A percentile compares a stretch with the other conserved stretches of the same genome.
Conservation (phyloP, 2,888 invertebrate species). For the Mechanitis mazaeus region DNA sequence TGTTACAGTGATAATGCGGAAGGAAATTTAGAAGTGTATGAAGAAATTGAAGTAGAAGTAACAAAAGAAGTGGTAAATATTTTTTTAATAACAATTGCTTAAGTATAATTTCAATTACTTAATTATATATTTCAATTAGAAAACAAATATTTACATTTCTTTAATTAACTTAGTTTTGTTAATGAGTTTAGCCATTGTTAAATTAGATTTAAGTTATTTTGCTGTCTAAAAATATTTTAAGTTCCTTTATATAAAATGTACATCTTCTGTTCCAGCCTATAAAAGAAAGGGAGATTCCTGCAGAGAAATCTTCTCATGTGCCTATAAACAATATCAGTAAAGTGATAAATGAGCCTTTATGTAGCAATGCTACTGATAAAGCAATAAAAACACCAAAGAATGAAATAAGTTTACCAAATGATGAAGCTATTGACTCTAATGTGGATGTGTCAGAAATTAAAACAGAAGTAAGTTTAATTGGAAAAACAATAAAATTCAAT, state of each 20-base stretch:
- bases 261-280: conserved; percentile 47
- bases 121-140: background rate
- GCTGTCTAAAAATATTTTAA: background rate
- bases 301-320: conserved; percentile 47
- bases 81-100: background rate
- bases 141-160: background rate
- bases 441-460: conserved; percentile 45
- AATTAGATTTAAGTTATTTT: conserved; percentile 1
- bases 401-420: conserved; percentile 36
- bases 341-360: conserved; percentile 44
- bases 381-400: conserved; percentile 37
- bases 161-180: too few species aligned
- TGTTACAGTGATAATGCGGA: conserved; percentile 66
- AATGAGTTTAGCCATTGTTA: background rate
- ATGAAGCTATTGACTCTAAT: conserved; percentile 39
- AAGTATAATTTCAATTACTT: background rate
- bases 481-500: conserved; percentile 60
- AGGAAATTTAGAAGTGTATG: conserved; percentile 72
- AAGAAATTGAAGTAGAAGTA: conserved; percentile 70
- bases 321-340: conserved; percentile 55
- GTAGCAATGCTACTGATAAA: conserved; percentile 46
- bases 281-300: conserved; percentile 43
- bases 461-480: conserved; percentile 55
- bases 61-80: conserved; percentile 60
- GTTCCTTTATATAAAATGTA: conserved; percentile 1